phyloP scores from a whole-genome alignment of 2,113 vertebrate species.

The Monarcha castaneiventris region DNA sequence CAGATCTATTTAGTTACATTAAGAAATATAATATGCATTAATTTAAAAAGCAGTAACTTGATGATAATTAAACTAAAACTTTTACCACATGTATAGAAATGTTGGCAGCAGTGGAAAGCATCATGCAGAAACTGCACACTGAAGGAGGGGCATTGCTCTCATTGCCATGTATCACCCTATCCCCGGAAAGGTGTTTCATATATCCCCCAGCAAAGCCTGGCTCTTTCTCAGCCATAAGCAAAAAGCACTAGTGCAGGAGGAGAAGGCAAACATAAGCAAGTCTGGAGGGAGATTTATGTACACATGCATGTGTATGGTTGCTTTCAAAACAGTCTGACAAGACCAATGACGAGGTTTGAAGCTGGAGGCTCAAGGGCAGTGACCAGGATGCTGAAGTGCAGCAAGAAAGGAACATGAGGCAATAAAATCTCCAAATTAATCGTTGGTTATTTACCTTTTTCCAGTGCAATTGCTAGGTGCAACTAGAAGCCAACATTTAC shows the following conservation, averaged over 20 bases:
- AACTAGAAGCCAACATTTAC: not conserved
- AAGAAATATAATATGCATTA: not conserved
- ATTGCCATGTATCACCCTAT: accelerated
- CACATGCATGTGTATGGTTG: not conserved
- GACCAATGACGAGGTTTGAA: not conserved
- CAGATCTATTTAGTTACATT: not conserved
- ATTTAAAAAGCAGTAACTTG: not conserved
- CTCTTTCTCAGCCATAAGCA: not conserved
- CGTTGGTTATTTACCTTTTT: not conserved
- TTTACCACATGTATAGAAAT: not conserved
- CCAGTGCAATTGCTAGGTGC: not conserved
- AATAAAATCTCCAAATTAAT: not conserved
- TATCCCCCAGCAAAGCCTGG: not conserved
- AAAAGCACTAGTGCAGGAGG: not conserved
- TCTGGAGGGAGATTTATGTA: not conserved
- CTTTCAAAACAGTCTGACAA: not conserved
- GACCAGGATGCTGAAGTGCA: not conserved
- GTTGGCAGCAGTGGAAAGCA: not conserved
- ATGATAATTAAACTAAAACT: not conserved
- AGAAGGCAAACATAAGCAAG: not conserved
- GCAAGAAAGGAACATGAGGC: not conserved
- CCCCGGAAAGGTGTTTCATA: not conserved
- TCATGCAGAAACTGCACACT: not conserved
- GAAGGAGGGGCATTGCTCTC: not conserved
- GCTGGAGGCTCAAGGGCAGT: not conserved